Evolutionary conservation across 2,113 vertebrate species (phyloP).

Genomic region (Empidonax alnorum): DNA sequence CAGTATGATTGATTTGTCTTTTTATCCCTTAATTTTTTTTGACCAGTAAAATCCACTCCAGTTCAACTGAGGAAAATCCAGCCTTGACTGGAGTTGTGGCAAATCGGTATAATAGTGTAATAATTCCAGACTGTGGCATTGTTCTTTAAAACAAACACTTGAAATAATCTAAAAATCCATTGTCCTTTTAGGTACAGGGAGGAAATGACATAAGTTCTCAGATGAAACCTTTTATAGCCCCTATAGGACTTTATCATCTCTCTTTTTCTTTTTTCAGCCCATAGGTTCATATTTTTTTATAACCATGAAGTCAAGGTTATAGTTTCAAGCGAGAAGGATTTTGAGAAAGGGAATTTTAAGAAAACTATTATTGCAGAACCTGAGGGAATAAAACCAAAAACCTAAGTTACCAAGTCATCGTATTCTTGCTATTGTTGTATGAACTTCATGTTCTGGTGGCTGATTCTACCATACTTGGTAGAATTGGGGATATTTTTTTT

Average conservation of each 20-base stretch:
- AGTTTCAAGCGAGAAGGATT: not conserved
- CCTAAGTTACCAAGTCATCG: accelerated
- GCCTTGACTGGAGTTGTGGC: not conserved
- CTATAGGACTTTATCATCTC: not conserved
- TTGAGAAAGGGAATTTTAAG: not conserved
- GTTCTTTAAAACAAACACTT: not conserved
- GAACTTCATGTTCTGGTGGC: not conserved
- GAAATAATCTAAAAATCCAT: not conserved
- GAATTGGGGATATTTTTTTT: not conserved
- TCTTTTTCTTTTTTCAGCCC: not conserved
- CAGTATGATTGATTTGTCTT: not conserved
- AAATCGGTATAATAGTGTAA: not conserved
- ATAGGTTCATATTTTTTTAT: not conserved
- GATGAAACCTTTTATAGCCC: not conserved
- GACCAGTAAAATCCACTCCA: not conserved
- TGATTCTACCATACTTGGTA: not conserved
- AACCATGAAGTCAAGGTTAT: not conserved
- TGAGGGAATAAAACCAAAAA: not conserved
- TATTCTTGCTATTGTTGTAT: not conserved
- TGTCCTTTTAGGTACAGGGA: not conserved
- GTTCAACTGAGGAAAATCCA: not conserved
- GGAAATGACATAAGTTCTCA: not conserved
- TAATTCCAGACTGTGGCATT: not conserved
- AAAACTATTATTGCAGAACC: not conserved
- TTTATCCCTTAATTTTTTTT: not conserved